Conservation (phyloP, 2,888 invertebrate genomes). For the Heterodera filipjevi region DNA sequence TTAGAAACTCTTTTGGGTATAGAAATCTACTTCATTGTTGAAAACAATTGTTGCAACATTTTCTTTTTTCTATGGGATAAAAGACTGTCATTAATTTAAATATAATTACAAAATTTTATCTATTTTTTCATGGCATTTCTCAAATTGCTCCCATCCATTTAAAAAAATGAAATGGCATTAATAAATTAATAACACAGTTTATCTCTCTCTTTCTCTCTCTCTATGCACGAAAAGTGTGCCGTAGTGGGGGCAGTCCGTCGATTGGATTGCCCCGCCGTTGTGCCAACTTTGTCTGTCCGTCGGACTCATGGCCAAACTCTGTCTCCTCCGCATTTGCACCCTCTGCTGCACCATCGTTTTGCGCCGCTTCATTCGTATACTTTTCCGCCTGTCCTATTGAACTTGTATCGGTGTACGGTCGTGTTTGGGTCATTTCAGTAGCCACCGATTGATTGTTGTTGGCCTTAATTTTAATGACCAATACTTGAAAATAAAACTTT, state of each 20-base stretch:
- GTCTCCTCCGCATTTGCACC: background rate
- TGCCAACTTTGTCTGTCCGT: background rate
- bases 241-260: background rate
- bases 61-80: no score
- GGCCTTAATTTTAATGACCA: background rate
- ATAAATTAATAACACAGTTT: no score
- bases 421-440: background rate
- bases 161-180: no score
- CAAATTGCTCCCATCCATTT: no score
- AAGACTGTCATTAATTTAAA: no score
- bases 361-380: background rate
- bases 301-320: background rate
- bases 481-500: background rate
- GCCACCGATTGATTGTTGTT: background rate
- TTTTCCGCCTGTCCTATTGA: background rate
- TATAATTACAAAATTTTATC: no score
- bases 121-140: no score
- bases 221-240: slow-evolving; percentile 4
- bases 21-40: no score
- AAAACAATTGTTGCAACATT: no score
- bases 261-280: background rate
- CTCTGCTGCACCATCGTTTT: background rate
- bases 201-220: background rate
- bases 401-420: background rate
- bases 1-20: no score